phyloP scores from a whole-genome alignment of 2,113 vertebrate species.

The Macheiramphus alcinus region DNA sequence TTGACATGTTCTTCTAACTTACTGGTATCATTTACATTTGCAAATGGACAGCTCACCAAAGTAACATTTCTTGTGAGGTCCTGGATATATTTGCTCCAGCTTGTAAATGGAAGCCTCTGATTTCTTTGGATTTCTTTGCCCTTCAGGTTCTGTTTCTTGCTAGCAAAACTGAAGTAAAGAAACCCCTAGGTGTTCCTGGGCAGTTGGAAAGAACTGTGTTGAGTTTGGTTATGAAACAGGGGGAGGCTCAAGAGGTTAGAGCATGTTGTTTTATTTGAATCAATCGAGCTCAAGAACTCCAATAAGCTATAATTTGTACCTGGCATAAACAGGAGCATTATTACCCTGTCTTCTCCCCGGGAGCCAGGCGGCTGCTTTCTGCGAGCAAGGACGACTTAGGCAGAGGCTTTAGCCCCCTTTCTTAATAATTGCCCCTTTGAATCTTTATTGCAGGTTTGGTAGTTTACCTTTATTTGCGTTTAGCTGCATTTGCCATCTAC shows the following conservation, averaged over 20 bases:
- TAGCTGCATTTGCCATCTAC: neutral
- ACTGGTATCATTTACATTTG: neutral
- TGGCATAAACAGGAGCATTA: neutral
- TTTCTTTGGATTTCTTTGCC: neutral
- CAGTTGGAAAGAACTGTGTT: neutral
- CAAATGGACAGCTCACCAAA: neutral
- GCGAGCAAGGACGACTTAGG: neutral
- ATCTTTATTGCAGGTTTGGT: neutral
- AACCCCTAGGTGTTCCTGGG: neutral
- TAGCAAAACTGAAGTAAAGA: neutral
- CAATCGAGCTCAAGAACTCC: neutral
- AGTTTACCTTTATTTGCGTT: neutral
- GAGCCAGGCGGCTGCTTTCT: neutral
- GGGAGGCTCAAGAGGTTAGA: neutral
- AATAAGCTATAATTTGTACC: neutral
- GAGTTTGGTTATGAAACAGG: neutral
- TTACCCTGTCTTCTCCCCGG: neutral
- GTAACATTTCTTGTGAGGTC: neutral
- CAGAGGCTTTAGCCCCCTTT: neutral
- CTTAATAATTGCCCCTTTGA: neutral
- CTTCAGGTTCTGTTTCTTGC: neutral
- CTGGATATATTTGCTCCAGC: neutral
- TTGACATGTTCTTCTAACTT: neutral
- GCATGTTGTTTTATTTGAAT: neutral
- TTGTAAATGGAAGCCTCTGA: neutral